Conservation (phyloP, 1,140 invertebrate species). For the Solenopsis fugax region DNA sequence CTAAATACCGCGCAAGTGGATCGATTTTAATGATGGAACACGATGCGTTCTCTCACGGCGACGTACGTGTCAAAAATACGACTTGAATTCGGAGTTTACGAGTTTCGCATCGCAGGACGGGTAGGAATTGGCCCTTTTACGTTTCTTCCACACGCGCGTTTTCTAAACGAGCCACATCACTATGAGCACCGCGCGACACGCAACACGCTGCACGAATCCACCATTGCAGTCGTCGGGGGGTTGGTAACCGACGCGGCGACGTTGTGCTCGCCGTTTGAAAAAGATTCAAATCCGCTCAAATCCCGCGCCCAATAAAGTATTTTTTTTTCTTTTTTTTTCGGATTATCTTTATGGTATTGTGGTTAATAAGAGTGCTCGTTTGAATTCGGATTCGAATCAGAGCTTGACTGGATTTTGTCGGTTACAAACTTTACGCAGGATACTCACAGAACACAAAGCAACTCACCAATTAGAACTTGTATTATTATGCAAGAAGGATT, state of each 20-base stretch:
- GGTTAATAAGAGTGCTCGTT: neutral
- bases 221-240: conserved; percentile 27
- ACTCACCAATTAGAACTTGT: conserved; percentile 14
- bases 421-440: conserved; percentile 24
- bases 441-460: conserved; percentile 29
- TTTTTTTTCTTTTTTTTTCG: neutral
- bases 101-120: conserved; percentile 29
- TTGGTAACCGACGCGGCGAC: conserved; percentile 21
- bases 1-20: conserved; percentile 65
- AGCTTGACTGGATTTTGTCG: conserved; percentile 5
- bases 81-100: conserved; percentile 34
- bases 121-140: conserved; percentile 47
- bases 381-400: neutral
- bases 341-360: neutral
- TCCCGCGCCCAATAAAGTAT: neutral
- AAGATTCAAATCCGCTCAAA: neutral
- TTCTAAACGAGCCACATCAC: conserved; percentile 56
- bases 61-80: conserved; percentile 30
- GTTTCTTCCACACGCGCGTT: conserved; percentile 33
- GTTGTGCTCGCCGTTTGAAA: neutral
- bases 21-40: conserved; percentile 64
- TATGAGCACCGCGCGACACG: conserved; percentile 66
- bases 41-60: conserved; percentile 26
- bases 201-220: conserved; percentile 65
- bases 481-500: neutral